A percentile compares a stretch with the other conserved stretches of the same genome.
These are phyloP conservation scores for Hapalemur alaotrensis DNA, from an alignment of 2,797 vertebrate species.

Conservation along the genomic window DNA sequence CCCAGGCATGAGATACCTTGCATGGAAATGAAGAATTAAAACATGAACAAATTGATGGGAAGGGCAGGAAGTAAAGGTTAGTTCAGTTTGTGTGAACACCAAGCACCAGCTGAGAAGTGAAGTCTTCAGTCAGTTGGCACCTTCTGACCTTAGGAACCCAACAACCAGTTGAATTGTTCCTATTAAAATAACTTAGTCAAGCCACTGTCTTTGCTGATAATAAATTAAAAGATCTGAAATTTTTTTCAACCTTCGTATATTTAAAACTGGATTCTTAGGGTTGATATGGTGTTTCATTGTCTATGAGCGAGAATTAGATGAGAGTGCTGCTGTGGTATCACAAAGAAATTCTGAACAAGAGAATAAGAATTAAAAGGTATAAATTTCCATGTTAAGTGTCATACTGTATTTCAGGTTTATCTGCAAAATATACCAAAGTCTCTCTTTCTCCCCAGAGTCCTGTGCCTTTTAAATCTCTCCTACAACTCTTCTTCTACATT, in stretches of 20 bases:
- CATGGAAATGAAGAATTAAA: constrained; percentile 39
- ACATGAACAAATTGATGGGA: not conserved
- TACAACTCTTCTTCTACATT: not conserved
- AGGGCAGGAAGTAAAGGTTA: not conserved
- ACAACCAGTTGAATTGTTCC: not conserved
- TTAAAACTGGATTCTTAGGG: not conserved
- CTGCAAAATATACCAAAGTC: not conserved
- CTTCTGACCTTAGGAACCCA: not conserved
- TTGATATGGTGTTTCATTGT: not conserved
- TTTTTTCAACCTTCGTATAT: not conserved
- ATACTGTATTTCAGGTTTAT: not conserved
- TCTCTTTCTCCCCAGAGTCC: not conserved
- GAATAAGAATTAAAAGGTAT: not conserved
- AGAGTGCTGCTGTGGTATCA: not conserved
- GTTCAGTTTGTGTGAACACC: not conserved
- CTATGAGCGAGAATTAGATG: not conserved
- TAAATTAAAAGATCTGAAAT: not conserved
- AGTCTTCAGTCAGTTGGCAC: not conserved
- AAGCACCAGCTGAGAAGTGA: not conserved
- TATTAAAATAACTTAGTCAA: not conserved
- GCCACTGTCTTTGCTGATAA: not conserved
- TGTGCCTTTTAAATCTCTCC: not conserved
- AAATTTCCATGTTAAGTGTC: not conserved
- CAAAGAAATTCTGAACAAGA: not conserved
- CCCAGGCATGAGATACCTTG: not conserved